Evolutionary conservation across 2,113 vertebrate genomes (phyloP), one percentile per base, ranked within the genome.

Genomic region (Panthera tigris): DNA sequence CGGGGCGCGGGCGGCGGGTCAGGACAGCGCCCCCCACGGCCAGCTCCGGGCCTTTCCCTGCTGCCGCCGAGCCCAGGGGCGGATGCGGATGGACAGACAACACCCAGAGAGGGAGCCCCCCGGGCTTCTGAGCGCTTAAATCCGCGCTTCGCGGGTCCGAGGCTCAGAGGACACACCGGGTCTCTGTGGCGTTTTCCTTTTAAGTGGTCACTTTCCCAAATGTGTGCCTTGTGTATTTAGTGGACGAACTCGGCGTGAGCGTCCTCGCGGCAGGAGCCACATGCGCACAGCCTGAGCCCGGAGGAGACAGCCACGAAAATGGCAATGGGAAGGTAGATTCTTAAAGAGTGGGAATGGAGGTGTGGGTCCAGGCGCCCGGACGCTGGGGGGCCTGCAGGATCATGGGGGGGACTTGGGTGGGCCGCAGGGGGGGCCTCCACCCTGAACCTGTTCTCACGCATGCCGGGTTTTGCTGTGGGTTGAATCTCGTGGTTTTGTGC

Each of bases 161-260:
- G 63, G 41, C 36, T 50, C n/a, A 0, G 6, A 29, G 0, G 11
- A 33, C 4, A 33, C 16, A 21, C 25, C 1, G 1, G 5, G 15
- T 12, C 68, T 91, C 52, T 3, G 14, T 13, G 25, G 50, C 4
- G 16, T 33, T 71, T 90, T 48, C 21, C 52, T 92, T 61, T 33
- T 3, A 25, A 86, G 66, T 9, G 73, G 13, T 23, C 23, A 1
- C 4, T 52, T 71, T 27, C 48, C 69, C 50, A 39, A 18, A 33
- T 7, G 19, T 13, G 11, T 19, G 5, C 27, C 45, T 9, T 41
- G 25, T 76, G 15, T 57, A 14, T 7, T 23, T 33, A 23, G 9
- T 4, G n/a, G 36, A 7, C 29, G 7, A 48, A 25, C 11, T 25
- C 1, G 23, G 36, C 5, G 39, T 21, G n/a, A 39, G 69, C 6